Evolutionary conservation across 2,888 invertebrate genomes (phyloP).

Genomic region (Unio pictorum): DNA sequence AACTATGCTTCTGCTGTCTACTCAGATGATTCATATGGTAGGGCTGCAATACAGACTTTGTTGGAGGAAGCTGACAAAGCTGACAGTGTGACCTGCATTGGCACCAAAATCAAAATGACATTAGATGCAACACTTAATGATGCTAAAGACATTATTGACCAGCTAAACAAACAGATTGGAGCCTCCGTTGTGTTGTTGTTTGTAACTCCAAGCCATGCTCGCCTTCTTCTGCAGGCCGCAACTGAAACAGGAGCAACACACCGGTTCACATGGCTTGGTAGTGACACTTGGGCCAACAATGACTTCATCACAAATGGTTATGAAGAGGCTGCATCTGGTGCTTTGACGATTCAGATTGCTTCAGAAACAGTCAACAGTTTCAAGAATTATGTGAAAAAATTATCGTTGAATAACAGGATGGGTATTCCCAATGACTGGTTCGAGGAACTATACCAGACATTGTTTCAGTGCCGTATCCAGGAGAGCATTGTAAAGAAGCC

Average conservation of each 20-base stretch:
- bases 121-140: conserved; percentile 43
- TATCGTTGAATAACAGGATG: conserved; percentile 62
- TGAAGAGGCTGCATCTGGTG: conserved; percentile 62
- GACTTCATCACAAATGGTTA: conserved; percentile 45
- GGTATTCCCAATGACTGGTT: conserved; percentile 72
- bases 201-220: conserved; percentile 58
- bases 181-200: conserved; percentile 67
- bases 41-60: conserved; percentile 60
- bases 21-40: conserved; percentile 62
- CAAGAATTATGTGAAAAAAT: conserved; percentile 54
- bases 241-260: conserved; percentile 55
- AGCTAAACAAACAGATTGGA: conserved; percentile 54
- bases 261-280: conserved; percentile 66
- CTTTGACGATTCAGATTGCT: conserved; percentile 58
- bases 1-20: conserved; percentile 66
- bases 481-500: conserved; percentile 52
- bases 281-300: conserved; percentile 60
- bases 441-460: conserved; percentile 70
- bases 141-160: conserved; percentile 47
- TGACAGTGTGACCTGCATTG: conserved; percentile 50
- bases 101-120: conserved; percentile 50
- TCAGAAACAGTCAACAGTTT: conserved; percentile 62
- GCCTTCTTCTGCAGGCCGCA: conserved; percentile 65
- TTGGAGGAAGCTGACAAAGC: conserved; percentile 38
- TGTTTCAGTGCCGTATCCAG: conserved; percentile 66